Evolutionary conservation across 1,140 invertebrate genomes (phyloP).

Genomic region (Anagrus nilaparvatae): DNA sequence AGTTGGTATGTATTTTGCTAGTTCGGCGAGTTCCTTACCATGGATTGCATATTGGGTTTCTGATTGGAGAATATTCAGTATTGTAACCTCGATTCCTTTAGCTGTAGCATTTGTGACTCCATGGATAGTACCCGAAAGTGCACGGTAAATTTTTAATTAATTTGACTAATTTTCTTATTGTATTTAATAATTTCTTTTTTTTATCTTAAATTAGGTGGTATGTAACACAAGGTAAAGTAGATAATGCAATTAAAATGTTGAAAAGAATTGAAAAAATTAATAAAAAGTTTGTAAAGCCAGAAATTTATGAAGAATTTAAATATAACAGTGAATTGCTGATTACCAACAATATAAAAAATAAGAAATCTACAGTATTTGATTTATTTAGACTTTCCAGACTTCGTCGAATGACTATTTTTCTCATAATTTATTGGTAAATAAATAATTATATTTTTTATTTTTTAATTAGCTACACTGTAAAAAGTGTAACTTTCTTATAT

Average conservation of each 20-base stretch:
- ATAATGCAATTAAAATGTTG: slow-evolving; percentile 67
- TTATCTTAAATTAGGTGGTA: slow-evolving; percentile 49
- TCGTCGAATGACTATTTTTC: slow-evolving; percentile 58
- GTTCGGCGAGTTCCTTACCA: slow-evolving; percentile 63
- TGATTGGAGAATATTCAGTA: slow-evolving; percentile 66
- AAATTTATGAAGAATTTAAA: slow-evolving; percentile 63
- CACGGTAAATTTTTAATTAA: slow-evolving; percentile 41
- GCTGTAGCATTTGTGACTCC: slow-evolving; percentile 58
- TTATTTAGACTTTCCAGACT: slow-evolving; percentile 65
- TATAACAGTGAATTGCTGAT: slow-evolving; percentile 52
- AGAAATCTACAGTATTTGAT: slow-evolving; percentile 66
- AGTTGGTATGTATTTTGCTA: slow-evolving; percentile 77
- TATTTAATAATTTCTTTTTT: not conserved
- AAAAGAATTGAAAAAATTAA: slow-evolving; percentile 74
- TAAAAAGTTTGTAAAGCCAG: slow-evolving; percentile 55
- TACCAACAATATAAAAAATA: slow-evolving; percentile 56
- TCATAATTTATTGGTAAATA: slow-evolving; percentile 64
- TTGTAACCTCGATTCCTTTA: slow-evolving; percentile 65
- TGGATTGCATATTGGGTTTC: slow-evolving; percentile 70
- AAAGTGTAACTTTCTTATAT: too few species aligned
- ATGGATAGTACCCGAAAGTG: slow-evolving; percentile 72
- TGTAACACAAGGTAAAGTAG: slow-evolving; percentile 64
- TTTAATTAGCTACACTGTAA: too few species aligned
- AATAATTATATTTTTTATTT: too few species aligned
- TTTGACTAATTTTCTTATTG: not conserved